These are phyloP conservation scores for Bubo bubo DNA, from an alignment of 2,113 vertebrate genomes.

Conservation along the genomic window DNA sequence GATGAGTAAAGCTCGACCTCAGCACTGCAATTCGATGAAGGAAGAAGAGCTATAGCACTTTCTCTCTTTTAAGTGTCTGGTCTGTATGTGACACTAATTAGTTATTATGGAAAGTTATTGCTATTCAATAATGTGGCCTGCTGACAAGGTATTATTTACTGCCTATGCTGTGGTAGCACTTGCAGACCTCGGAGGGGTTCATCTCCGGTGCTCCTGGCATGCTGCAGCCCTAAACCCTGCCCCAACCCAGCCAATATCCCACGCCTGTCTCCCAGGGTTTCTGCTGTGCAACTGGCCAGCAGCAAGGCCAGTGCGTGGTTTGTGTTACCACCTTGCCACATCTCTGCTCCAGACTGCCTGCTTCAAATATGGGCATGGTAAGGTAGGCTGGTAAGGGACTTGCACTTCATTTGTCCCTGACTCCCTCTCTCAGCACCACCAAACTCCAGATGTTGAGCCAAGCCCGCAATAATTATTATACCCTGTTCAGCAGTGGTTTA, in stretches of 20 bases:
- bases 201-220: background rate
- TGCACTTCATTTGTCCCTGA: background rate
- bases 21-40: background rate
- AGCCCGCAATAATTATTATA: background rate
- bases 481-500: background rate
- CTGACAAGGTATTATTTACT: background rate
- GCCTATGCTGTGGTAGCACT: background rate
- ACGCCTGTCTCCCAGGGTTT: background rate
- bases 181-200: background rate
- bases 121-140: conserved; percentile 8
- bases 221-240: background rate
- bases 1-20: background rate
- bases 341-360: background rate
- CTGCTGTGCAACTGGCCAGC: background rate
- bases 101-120: conserved; percentile 41
- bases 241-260: background rate
- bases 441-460: background rate
- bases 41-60: background rate
- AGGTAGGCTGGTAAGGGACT: background rate
- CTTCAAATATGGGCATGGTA: background rate
- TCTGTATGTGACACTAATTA: conserved; percentile 34
- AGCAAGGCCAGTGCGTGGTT: accelerated
- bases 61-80: background rate
- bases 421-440: background rate
- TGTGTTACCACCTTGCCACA: background rate